Evolutionary conservation across 1,140 invertebrate species (phyloP), one percentile per base, ranked within the genome.

Genomic region (Tribolium castaneum): DNA sequence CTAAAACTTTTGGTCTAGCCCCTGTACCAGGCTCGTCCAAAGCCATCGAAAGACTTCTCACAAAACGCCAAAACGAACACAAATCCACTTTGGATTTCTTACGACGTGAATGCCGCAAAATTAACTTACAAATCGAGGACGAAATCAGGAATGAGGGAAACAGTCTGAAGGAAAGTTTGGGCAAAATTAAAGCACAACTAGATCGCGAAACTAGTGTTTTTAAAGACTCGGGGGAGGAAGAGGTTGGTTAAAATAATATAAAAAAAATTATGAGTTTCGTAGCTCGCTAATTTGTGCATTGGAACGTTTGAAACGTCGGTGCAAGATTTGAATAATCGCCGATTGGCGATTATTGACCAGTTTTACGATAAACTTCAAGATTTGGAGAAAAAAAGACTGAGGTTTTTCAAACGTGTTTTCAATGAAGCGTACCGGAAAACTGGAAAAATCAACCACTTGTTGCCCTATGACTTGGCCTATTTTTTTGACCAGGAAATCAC

Each of bases 341-440:
- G 54, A 22, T 30, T 59, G 10, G 9, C 1, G n/a, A 25, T 59
- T 22, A 59, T 59, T 12, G 54, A 59, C 22, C 13, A 30, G 16
- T 25, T 22, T 25, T 59, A 59, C 10, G 54, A 59, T 3, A 30
- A 25, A 10, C 6, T 59, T 5, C 13, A 59, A 19, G 7, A 0
- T n/a, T 70, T 70, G 30, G 66, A 70, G n/a, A 70, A 14, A 7
- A n/a, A 70, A 22, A 70, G 66, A 34, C 39, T 22, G 12, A 70
- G 13, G 9, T n/a, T 6, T 13, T 70, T 45, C 13, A 70, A 70
- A 34, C 4, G 6, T 9, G 39, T 45, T 0, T 45, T 16, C 6
- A 39, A 19, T 13, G 5, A 70, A 9, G 39, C 30, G 2, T 70
- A 45, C 13, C 6, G 9, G n/a, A 70, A 70, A 39, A 13, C 22